Conservation (phyloP, 2,113 vertebrate genomes). For the Mobula birostris region DNA sequence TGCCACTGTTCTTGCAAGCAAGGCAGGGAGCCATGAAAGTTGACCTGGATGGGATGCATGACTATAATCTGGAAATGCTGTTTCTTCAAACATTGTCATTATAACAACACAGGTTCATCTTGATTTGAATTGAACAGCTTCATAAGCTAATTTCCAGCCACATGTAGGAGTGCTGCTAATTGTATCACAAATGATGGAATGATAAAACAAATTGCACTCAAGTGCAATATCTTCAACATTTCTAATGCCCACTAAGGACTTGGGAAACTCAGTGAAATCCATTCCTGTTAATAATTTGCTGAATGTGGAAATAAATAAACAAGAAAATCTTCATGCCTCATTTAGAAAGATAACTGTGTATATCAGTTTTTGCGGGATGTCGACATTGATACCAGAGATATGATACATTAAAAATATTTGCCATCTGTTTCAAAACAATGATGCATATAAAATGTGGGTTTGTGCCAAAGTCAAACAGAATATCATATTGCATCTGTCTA, state of each 20-base stretch:
- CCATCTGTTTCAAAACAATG: not conserved
- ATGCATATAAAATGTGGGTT: not conserved
- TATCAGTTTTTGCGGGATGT: not conserved
- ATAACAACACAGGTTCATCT: not conserved
- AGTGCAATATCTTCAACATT: not conserved
- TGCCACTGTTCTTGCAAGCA: too few species aligned
- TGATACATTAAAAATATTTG: not conserved
- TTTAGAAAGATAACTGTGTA: not conserved
- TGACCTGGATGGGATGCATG: not conserved
- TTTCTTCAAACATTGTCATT: not conserved
- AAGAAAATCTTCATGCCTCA: not conserved
- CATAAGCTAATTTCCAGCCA: not conserved
- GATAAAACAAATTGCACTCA: not conserved
- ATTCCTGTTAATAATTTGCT: not conserved
- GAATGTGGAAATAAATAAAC: not conserved
- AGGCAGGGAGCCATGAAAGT: not conserved
- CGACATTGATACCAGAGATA: not conserved
- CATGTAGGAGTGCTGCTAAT: not conserved
- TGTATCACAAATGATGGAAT: not conserved
- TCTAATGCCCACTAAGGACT: not conserved
- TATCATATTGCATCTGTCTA: not conserved
- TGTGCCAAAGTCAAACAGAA: conserved; percentile 11
- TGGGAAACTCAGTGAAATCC: not conserved
- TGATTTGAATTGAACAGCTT: not conserved
- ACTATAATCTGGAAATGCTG: not conserved